Conservation (phyloP, 1,140 invertebrate species). For the Drosophila equinoxialis region DNA sequence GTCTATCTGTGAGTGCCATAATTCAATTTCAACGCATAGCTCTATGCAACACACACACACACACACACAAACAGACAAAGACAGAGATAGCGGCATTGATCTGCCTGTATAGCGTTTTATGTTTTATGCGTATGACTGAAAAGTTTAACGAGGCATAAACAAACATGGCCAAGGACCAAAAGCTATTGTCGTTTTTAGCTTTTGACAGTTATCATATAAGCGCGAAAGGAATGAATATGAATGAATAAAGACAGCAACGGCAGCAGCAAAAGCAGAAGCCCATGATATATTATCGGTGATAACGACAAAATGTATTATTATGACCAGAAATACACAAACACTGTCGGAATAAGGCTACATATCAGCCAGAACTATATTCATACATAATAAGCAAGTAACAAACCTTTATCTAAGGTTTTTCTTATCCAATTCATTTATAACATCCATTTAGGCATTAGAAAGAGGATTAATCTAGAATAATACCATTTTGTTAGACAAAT, state of each 20-base stretch:
- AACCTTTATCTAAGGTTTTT: not conserved
- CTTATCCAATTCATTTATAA: not conserved
- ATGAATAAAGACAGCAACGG: not conserved
- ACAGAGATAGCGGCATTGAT: slow-evolving; percentile 54
- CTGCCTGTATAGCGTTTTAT: slow-evolving; percentile 65
- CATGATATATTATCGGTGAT: slow-evolving; percentile 18
- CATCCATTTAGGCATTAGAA: too few species aligned
- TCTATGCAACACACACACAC: slow-evolving; percentile 27
- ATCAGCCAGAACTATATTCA: not conserved
- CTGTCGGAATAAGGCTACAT: not conserved
- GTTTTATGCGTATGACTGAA: slow-evolving; percentile 66
- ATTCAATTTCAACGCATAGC: slow-evolving; percentile 61
- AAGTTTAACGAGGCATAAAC: slow-evolving; percentile 79
- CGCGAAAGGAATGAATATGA: slow-evolving; percentile 54
- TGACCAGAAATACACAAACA: not conserved
- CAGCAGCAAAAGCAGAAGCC: not conserved
- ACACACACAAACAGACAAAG: not conserved
- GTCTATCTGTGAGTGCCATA: slow-evolving; percentile 53
- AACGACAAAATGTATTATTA: slow-evolving; percentile 1
- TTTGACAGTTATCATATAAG: slow-evolving; percentile 47
- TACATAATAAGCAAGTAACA: too few species aligned
- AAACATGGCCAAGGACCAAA: slow-evolving; percentile 64
- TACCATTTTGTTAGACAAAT: too few species aligned
- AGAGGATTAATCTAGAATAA: too few species aligned
- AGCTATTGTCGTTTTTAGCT: slow-evolving; percentile 64